Base-by-base conservation (phyloP, 2,888 invertebrate genomes). In the Acleris laterana region DNA sequence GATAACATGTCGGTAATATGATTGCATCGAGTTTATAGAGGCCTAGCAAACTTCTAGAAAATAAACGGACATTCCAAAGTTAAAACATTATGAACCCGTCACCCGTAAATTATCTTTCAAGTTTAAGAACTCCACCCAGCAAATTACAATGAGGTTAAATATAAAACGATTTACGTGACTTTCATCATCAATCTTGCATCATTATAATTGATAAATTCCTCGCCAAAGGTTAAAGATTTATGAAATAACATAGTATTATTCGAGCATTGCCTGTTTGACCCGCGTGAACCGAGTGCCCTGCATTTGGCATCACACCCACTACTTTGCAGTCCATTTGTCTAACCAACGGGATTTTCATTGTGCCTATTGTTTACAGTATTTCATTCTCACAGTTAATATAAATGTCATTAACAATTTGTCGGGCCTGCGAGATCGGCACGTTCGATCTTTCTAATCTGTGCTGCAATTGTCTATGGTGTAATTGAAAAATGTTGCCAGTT, bases 331-430 rank as follows among this genome's bases (percentile, higher is more conserved):
- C 46, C 61, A 66, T 62, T 66, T 52, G 61, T 52, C 58, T 49
- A 6, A 38, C 60, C 17, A 66, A 66, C 66, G 66, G 66, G 56
- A 66, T 62, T 56, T 60, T 66, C 62, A 66, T 62, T 62, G 66
- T 62, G 61, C 51, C 61, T 44, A 66, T 66, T 66, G 66, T 66
- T 66, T 66, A 61, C 22, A 49, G 46, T 62, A 38, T 61, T 52
- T 50, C 60, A 61, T 60, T 66, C 66, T 57, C 66, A 62, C 62
- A 62, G 51, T 66, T 57, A 66, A 66, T 62, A 63, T 52, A 66
- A 66, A 66, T 66, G 66, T 61, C 61, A 57, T 66, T 66, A 62
- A 52, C 66, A 51, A 66, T 66, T 66, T 66, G 66, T 62, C 48
- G 51, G 38, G 62, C 46, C 46, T 44, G 49, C 32, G 55, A 42